Evolutionary conservation across 35 echinoderm and acorn worm species (phyloP), one percentile per base, ranked within the genome.

Genomic region (Ophioderma brevispina): DNA sequence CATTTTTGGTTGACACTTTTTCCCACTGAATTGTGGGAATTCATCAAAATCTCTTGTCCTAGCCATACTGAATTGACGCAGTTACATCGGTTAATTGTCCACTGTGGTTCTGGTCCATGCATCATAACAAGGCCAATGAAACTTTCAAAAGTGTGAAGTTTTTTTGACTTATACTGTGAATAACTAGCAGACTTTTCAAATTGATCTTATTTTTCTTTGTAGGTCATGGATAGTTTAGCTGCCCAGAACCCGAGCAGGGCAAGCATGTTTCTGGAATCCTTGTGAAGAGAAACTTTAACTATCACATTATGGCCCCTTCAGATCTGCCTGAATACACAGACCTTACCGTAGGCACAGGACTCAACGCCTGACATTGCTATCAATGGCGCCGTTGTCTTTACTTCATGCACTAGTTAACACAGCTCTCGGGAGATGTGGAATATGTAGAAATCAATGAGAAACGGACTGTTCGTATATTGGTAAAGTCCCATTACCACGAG

Each of bases 251-350:
- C 0, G 76, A 43, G 6, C 90, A 98, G 3, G 84, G 87, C 30
- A 78, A 83, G 40, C 89, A 90, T 50, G 76, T 98, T 37, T 98
- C 96, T 13, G 96, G 96, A n/a, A 88, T 98, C 21, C 63, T 98
- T 31, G 90, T 98, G 32, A 98, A 98, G 87, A 89, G 96, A 50
- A 98, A 98, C 76, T 98, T 98, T 77, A 98, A 98, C 79, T 98
- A 98, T 64, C 96, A 98, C 81, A 98, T 98, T 75, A 98, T 98
- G 93, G 94, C 96, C 13, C 93, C 96, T 0, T 80, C 87, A 30
- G 96, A 98, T 75, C 43, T 98, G 35, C 85, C 59, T 92, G 96
- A 98, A 32, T 98, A 98, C 78, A 98, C 96, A 1, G 96, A 98
- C 40, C 85, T 98, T 2, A 87, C 94, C 10, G 93, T 98, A 0